A percentile compares a stretch with the other conserved stretches of the same genome.
These are phyloP conservation scores for Crocuta crocuta DNA, from an alignment of 2,113 vertebrate genomes.

Conservation along the genomic window DNA sequence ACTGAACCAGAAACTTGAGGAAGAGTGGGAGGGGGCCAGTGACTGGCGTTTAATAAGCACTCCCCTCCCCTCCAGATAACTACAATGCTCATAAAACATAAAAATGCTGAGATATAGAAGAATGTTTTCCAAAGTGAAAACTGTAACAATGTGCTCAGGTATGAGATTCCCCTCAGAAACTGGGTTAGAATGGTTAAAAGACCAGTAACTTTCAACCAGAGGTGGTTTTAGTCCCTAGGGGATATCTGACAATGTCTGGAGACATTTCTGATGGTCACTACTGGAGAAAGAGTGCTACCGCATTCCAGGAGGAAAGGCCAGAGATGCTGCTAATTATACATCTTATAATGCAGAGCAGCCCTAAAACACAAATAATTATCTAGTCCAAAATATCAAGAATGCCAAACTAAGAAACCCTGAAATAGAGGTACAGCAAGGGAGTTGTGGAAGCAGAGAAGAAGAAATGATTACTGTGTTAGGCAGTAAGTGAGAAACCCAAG, in stretches of 20 bases:
- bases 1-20: neutral
- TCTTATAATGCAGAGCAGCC: neutral
- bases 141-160: neutral
- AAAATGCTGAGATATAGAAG: neutral
- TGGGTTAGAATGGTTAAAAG: neutral
- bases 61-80: neutral
- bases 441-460: neutral
- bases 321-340: neutral
- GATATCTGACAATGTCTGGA: neutral
- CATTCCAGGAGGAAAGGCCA: neutral
- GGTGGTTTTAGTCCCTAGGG: neutral
- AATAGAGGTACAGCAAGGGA: neutral
- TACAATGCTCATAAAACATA: neutral
- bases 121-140: neutral
- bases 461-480: neutral
- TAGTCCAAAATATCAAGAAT: neutral
- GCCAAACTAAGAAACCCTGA: neutral
- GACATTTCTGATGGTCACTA: neutral
- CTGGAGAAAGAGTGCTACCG: neutral
- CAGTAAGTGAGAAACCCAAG: neutral
- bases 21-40: neutral
- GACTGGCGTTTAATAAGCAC: neutral
- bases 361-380: neutral
- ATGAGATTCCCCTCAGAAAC: neutral
- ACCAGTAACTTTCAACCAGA: neutral